Percentiles rank a stretch among this genome's conserved stretches.
Conservation (phyloP, 1,140 invertebrate species). For the Listronotus oregonensis region DNA sequence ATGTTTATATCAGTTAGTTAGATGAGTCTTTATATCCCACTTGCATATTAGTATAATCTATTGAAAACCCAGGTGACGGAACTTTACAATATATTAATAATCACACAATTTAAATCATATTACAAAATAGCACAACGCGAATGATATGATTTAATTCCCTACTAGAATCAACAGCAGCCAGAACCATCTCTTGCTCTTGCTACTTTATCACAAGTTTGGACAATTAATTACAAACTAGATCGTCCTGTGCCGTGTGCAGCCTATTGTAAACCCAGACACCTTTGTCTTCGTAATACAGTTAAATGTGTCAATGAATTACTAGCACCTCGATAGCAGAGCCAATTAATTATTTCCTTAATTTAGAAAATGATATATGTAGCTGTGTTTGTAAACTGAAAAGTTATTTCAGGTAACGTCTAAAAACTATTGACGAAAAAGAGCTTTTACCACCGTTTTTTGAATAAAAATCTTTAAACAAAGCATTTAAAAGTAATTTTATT, state of each 20-base stretch:
- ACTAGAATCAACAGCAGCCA: conserved; percentile 8
- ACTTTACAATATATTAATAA: too few species aligned
- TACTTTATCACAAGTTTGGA: conserved; percentile 29
- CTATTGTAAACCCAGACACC: conserved; percentile 30
- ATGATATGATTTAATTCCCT: neutral
- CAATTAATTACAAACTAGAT: conserved; percentile 34
- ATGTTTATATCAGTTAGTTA: too few species aligned
- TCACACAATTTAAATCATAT: too few species aligned
- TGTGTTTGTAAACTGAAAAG: conserved; percentile 7
- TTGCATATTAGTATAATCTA: too few species aligned
- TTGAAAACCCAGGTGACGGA: too few species aligned
- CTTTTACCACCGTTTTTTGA: too few species aligned
- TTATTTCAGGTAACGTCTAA: too few species aligned
- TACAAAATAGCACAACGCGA: too few species aligned
- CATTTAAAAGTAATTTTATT: too few species aligned
- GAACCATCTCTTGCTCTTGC: conserved; percentile 14
- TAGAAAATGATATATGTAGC: conserved; percentile 31
- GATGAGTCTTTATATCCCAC: too few species aligned
- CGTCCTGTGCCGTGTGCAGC: conserved; percentile 17
- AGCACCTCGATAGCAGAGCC: conserved; percentile 30
- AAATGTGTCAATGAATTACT: conserved; percentile 38
- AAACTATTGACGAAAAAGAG: too few species aligned
- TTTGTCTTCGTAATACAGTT: conserved; percentile 35
- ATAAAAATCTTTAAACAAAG: too few species aligned
- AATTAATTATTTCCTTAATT: conserved; percentile 39